Evolutionary conservation across 92 coral and sea anemone species (phyloP).

Genomic region (Phenganax marumi): DNA sequence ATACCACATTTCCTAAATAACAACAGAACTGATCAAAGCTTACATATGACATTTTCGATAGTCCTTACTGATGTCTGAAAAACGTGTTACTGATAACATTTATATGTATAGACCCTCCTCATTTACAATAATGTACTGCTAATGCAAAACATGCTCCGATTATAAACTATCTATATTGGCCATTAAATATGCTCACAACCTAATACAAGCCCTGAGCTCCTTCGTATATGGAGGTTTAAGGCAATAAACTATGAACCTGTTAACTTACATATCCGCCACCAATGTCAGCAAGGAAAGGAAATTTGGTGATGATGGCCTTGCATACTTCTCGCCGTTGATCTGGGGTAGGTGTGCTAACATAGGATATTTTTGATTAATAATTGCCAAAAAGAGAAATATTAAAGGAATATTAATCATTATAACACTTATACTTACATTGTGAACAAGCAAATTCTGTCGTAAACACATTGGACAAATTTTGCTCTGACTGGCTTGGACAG

Average conservation of each 20-base stretch:
- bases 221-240: background rate
- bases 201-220: no score
- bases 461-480: background rate
- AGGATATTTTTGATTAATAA: background rate
- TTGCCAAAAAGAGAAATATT: background rate
- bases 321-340: slow-evolving; percentile 13
- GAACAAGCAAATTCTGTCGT: background rate
- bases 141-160: no score
- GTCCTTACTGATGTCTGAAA: no score
- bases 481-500: no score
- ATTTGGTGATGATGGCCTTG: slow-evolving; percentile 5
- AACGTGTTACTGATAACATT: no score
- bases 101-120: no score
- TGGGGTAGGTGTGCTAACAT: slow-evolving; percentile 28
- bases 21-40: background rate
- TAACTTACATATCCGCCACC: slow-evolving; percentile 15
- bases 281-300: background rate
- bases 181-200: no score
- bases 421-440: background rate
- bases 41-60: no score
- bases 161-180: no score
- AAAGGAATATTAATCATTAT: background rate
- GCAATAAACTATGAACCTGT: background rate
- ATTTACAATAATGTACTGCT: no score
- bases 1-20: background rate